A percentile compares a stretch with the other conserved stretches of the same genome.
phyloP scores from a whole-genome alignment of 2,797 vertebrate species.

The Distichodus sexfasciatus region DNA sequence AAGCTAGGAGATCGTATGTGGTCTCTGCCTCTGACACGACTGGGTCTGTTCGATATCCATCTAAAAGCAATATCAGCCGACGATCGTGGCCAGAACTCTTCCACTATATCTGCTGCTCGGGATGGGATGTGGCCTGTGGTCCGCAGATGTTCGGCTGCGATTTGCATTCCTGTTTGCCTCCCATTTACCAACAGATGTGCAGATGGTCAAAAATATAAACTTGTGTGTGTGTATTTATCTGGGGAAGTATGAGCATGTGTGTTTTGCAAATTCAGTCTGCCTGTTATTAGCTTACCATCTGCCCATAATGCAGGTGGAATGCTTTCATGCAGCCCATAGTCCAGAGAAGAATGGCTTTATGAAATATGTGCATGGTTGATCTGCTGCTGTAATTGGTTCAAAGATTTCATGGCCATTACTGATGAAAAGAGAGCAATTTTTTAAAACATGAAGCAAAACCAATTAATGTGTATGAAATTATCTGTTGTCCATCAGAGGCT shows the following conservation, averaged over 20 bases:
- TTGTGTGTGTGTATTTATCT: conserved; percentile 64
- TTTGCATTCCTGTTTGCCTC: conserved; percentile 85
- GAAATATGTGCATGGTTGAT: conserved; percentile 14
- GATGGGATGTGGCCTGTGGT: conserved; percentile 80
- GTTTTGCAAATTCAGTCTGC: conserved; percentile 45
- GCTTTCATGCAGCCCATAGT: conserved; percentile 19
- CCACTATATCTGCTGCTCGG: conserved; percentile 79
- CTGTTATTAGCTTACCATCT: conserved; percentile 42
- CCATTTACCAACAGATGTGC: conserved; percentile 88
- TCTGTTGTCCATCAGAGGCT: no score
- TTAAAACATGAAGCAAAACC: not conserved
- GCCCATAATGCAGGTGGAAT: conserved; percentile 48
- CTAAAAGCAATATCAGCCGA: conserved; percentile 90
- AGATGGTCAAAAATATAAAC: conserved; percentile 75
- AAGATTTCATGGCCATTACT: conserved; percentile 17
- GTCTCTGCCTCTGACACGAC: conserved; percentile 83
- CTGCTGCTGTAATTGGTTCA: conserved; percentile 24
- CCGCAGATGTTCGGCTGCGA: conserved; percentile 82
- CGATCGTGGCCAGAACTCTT: conserved; percentile 85
- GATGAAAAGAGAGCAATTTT: not conserved
- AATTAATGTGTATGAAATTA: no score
- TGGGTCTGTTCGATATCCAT: conserved; percentile 86
- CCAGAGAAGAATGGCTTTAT: conserved; percentile 20
- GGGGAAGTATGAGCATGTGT: conserved; percentile 65
- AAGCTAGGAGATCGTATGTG: conserved; percentile 86